Evolutionary conservation across 2,888 invertebrate species (phyloP).

Genomic region (Drosophila mimica): DNA sequence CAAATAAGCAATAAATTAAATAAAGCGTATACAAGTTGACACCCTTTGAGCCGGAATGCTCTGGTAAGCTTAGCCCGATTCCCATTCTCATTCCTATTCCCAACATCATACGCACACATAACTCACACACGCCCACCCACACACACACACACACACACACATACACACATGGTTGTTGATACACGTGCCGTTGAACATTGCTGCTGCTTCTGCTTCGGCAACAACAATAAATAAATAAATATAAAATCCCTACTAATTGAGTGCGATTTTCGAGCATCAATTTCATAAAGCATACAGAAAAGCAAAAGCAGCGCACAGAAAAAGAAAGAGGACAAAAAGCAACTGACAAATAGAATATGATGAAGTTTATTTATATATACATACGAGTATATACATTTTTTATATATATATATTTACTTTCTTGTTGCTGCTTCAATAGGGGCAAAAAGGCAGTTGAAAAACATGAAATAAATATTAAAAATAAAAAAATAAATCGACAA

Average conservation of each 20-base stretch:
- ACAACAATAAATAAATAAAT: conserved; percentile 79
- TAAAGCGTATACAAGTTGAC: conserved; percentile 72
- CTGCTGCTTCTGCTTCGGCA: conserved; percentile 37
- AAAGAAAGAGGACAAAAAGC: conserved; percentile 11
- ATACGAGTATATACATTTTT: conserved; percentile 28
- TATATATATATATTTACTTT: conserved; percentile 2
- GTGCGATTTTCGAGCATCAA: conserved; percentile 81
- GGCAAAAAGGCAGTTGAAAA: conserved; percentile 57
- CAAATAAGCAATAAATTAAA: conserved; percentile 69
- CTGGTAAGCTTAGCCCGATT: conserved; percentile 33
- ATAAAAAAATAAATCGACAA: conserved; percentile 52
- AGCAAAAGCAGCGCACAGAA: conserved; percentile 9
- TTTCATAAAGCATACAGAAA: conserved; percentile 75
- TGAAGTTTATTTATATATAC: conserved; percentile 35
- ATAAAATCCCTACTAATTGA: conserved; percentile 79
- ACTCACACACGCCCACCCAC: conserved; percentile 2
- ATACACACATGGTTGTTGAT: conserved; percentile 36
- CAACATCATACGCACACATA: conserved; percentile 5
- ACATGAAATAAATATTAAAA: conserved; percentile 71
- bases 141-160: conserved; percentile 6
- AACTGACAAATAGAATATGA: conserved; percentile 10
- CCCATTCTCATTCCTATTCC: conserved; percentile 7
- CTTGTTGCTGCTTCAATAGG: conserved; percentile 18
- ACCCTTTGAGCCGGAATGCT: conserved; percentile 65
- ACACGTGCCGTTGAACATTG: conserved; percentile 54